phyloP scores from a whole-genome alignment of 2,888 invertebrate genomes.

The Tubulanus polymorphus region DNA sequence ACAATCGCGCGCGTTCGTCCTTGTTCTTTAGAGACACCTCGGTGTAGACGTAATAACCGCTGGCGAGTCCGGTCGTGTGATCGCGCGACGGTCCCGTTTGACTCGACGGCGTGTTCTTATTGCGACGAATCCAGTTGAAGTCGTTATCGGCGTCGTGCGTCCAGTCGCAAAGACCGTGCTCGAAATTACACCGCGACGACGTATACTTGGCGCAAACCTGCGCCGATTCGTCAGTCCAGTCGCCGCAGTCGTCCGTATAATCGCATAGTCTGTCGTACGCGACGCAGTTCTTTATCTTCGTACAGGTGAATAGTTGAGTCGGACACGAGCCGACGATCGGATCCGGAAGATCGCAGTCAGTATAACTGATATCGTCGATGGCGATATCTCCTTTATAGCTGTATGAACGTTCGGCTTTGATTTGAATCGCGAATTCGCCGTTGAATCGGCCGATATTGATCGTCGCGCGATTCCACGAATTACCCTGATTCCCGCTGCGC shows the following conservation, averaged over 20 bases:
- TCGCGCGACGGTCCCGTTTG: slow-evolving; percentile 46
- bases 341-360: slow-evolving; percentile 40
- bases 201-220: slow-evolving; percentile 25
- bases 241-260: slow-evolving; percentile 40
- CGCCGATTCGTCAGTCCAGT: slow-evolving; percentile 35
- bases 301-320: slow-evolving; percentile 31
- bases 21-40: slow-evolving; percentile 34
- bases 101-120: slow-evolving; percentile 23
- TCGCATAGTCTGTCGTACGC: slow-evolving; percentile 32
- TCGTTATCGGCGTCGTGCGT: slow-evolving; percentile 31
- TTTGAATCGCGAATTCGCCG: slow-evolving; percentile 18
- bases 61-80: slow-evolving; percentile 36
- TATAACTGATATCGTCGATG: slow-evolving; percentile 39
- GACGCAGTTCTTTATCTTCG: slow-evolving; percentile 35
- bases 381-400: slow-evolving; percentile 34
- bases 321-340: slow-evolving; percentile 25
- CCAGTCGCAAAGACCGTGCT: slow-evolving; percentile 33
- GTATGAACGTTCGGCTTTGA: slow-evolving; percentile 28
- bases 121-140: slow-evolving; percentile 36
- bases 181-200: slow-evolving; percentile 33
- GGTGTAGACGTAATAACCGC: slow-evolving; percentile 52
- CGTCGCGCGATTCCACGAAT: neutral
- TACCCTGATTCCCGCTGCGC: neutral
- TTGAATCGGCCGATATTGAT: neutral
- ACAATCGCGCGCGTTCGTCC: slow-evolving; percentile 34